Evolutionary conservation across 2,113 vertebrate genomes (phyloP), one percentile per base, ranked within the genome.

Genomic region (Desmodus rotundus): DNA sequence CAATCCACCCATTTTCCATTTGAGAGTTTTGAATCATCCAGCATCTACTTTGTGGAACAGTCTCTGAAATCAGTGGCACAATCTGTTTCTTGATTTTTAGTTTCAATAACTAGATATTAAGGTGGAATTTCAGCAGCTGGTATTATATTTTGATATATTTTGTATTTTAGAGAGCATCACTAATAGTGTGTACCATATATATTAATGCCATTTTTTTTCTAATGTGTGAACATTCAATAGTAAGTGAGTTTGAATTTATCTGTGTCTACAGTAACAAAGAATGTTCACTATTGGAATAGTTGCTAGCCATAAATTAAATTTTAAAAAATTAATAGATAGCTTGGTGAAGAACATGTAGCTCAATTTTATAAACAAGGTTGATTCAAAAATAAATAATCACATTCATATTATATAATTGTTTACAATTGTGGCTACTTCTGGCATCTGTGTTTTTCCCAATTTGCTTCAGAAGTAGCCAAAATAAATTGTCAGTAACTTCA

Each of bases 401-500:
- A 5, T 2, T 73, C n/a, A 7, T 3, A 72, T 52, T 56, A 54
- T 13, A 54, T 14, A 70, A 70, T 93, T 94, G 28, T 12, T 94
- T 89, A 56, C 8, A 67, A 11, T 52, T 76, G 22, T 36, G 74
- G 31, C 38, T 93, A 31, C 19, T n/a, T 92, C 19, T 26, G 12
- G 74, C 31, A 90, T 89, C 63, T 58, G 6, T 45, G 4, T 52
- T 3, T 92, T 91, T 83, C 9, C 36, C 22, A 36, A 26, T 33
- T 80, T 89, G 20, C 38, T 88, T 92, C 20, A 86, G 38, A 93
- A 95, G 5, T 92, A 72, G 58, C n/a, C 41, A 94, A 93, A 92
- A 87, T 94, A 95, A 96, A 92, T 96, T 96, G 95, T 73, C n/a
- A 56, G 63, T 77, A 92, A 77, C 45, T 92, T 91, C 65, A 80